phyloP scores from a whole-genome alignment of 2,888 invertebrate genomes.

The Helleia helle region DNA sequence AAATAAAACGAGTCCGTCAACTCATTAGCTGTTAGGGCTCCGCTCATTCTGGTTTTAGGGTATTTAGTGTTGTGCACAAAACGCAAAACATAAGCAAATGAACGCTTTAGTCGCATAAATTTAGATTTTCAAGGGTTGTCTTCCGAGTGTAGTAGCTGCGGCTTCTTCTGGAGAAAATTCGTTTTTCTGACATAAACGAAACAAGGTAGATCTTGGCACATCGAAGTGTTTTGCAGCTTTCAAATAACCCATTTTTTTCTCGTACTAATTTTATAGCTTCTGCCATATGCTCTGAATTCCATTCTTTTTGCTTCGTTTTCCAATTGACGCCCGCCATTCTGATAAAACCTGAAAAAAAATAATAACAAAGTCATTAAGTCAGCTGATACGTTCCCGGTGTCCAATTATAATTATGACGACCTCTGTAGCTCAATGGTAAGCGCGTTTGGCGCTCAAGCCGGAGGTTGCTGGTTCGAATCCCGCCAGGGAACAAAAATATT shows the following conservation, averaged over 20 bases:
- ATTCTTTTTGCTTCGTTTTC: slow-evolving; percentile 12
- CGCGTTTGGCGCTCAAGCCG: no score
- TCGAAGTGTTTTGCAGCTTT: slow-evolving; percentile 15
- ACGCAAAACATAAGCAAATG: slow-evolving; percentile 7
- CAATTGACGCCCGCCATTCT: no score
- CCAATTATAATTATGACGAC: no score
- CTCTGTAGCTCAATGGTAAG: no score
- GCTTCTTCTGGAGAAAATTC: slow-evolving; percentile 15
- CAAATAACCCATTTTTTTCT: slow-evolving; percentile 16
- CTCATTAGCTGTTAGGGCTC: slow-evolving; percentile 5
- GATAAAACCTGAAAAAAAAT: no score
- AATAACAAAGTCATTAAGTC: no score
- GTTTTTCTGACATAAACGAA: slow-evolving; percentile 11
- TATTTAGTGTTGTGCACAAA: slow-evolving; percentile 3
- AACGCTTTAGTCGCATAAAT: slow-evolving; percentile 6
- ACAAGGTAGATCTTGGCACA: slow-evolving; percentile 15
- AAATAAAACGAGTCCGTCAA: no score
- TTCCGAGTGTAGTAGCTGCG: slow-evolving; percentile 16
- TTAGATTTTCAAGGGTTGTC: slow-evolving; percentile 11
- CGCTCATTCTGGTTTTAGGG: neutral
- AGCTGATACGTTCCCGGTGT: no score
- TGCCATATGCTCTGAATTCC: slow-evolving; percentile 13
- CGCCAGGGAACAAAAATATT: no score
- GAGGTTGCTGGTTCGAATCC: no score
- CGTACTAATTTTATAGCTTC: slow-evolving; percentile 13